Evolutionary conservation across 1,140 invertebrate species (phyloP).

Genomic region (Amphibalanus amphitrite): DNA sequence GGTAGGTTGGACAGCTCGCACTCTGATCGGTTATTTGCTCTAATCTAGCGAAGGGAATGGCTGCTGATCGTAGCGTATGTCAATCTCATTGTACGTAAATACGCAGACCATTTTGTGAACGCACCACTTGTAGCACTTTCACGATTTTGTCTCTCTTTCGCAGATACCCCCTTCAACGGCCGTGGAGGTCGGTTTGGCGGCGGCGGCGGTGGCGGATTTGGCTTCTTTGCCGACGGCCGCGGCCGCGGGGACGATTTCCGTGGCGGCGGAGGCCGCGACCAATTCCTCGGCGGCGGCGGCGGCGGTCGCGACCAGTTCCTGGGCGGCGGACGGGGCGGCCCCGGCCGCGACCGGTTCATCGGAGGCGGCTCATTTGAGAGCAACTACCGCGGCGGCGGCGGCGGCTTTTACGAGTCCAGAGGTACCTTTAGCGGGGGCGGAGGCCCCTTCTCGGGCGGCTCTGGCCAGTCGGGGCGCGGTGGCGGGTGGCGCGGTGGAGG

Average conservation of each 20-base stretch:
- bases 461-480: not conserved
- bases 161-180: too few species aligned
- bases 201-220: conserved; percentile 21
- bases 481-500: too few species aligned
- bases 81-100: too few species aligned
- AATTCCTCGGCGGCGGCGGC: not conserved
- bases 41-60: too few species aligned
- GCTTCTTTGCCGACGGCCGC: conserved; percentile 21
- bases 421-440: not conserved
- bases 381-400: too few species aligned
- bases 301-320: not conserved
- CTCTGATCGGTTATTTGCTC: too few species aligned
- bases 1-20: conserved; percentile 12
- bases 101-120: too few species aligned
- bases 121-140: too few species aligned
- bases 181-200: conserved; percentile 23
- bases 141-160: too few species aligned
- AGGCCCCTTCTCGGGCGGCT: not conserved
- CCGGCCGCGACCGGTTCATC: not conserved
- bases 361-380: not conserved
- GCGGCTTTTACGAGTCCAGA: not conserved
- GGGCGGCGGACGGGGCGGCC: not conserved
- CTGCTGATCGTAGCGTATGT: too few species aligned
- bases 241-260: not conserved
- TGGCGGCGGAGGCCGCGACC: not conserved